phyloP scores from a whole-genome alignment of 1,140 invertebrate genomes.

The Laupala kohalensis region DNA sequence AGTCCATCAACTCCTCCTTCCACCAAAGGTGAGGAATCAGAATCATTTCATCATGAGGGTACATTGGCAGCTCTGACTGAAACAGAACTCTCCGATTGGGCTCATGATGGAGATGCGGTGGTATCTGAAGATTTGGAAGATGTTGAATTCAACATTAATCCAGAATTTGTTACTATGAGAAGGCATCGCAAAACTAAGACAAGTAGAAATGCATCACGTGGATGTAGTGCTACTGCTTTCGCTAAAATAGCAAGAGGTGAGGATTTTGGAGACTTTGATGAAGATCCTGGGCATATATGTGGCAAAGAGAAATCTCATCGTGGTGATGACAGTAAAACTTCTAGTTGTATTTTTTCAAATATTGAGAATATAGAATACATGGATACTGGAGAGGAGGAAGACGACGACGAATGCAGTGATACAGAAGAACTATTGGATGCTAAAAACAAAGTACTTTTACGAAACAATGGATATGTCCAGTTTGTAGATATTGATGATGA shows the following conservation, averaged over 20 bases:
- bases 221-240: slow-evolving; percentile 12
- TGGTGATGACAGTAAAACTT: slow-evolving; percentile 10
- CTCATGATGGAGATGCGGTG: slow-evolving; percentile 47
- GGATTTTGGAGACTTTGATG: slow-evolving; percentile 24
- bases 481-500: slow-evolving; percentile 38
- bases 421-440: slow-evolving; percentile 28
- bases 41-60: slow-evolving; percentile 33
- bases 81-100: slow-evolving; percentile 75
- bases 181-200: slow-evolving; percentile 30
- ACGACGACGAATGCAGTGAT: slow-evolving; percentile 28
- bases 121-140: slow-evolving; percentile 60
- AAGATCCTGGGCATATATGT: slow-evolving; percentile 27
- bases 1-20: slow-evolving; percentile 30
- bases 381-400: slow-evolving; percentile 48
- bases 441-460: slow-evolving; percentile 33
- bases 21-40: slow-evolving; percentile 31
- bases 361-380: slow-evolving; percentile 54
- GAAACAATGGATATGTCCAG: slow-evolving; percentile 53
- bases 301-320: slow-evolving; percentile 21
- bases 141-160: slow-evolving; percentile 43
- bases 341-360: slow-evolving; percentile 22
- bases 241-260: slow-evolving; percentile 29
- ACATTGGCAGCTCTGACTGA: slow-evolving; percentile 55
- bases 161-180: slow-evolving; percentile 34
- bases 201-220: slow-evolving; percentile 22